Conservation (phyloP, 2,113 vertebrate genomes). For the Elachura formosa region DNA sequence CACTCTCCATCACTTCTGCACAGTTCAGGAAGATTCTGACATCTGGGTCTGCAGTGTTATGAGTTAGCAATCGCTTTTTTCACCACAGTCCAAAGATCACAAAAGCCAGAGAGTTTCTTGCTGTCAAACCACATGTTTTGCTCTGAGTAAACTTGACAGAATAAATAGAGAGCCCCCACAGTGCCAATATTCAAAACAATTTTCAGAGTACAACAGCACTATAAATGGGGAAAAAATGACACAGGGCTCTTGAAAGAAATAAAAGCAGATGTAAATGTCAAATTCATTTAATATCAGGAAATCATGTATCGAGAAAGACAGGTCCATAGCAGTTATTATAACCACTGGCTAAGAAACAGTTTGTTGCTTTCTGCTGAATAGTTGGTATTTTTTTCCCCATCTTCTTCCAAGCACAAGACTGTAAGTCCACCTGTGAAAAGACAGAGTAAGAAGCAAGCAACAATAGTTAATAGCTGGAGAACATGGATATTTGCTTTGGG, state of each 20-base stretch:
- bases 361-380: background rate
- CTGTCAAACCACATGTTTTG: background rate
- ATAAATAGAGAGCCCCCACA: background rate
- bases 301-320: background rate
- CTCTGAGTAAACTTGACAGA: background rate
- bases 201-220: background rate
- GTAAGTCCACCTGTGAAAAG: background rate
- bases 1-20: background rate
- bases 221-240: background rate
- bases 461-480: background rate
- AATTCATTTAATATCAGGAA: conserved; percentile 6
- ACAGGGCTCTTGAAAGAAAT: background rate
- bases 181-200: background rate
- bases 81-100: background rate
- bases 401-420: background rate
- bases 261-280: conserved; percentile 21
- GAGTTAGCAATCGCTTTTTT: background rate
- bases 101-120: background rate
- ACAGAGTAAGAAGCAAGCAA: background rate
- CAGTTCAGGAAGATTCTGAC: background rate
- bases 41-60: background rate
- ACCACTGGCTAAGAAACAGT: background rate
- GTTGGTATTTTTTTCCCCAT: background rate
- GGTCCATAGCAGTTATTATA: background rate
- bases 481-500: background rate